phyloP scores from a whole-genome alignment of 1,140 invertebrate genomes.

The Drosophila carrolli region DNA sequence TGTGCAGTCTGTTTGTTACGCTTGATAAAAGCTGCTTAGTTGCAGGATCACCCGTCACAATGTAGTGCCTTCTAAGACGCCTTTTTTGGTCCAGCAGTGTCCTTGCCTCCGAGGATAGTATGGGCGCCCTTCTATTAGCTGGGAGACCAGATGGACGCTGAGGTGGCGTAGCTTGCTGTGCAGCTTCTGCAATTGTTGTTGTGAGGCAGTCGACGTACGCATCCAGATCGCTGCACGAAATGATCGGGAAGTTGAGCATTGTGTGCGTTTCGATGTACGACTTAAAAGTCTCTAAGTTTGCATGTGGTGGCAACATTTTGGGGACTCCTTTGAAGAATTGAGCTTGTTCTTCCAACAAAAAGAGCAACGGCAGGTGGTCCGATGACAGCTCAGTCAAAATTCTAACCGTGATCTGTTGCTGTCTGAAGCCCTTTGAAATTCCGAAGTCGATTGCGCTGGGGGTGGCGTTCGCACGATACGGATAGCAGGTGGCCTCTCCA shows the following conservation, averaged over 20 bases:
- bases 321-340: conserved; percentile 1
- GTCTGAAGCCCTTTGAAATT: conserved; percentile 4
- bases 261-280: not conserved
- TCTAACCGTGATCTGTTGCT: no score
- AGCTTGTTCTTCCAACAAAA: not conserved
- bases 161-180: conserved; percentile 1
- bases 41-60: not conserved
- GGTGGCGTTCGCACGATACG: conserved; percentile 15
- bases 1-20: not conserved
- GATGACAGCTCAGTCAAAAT: no score
- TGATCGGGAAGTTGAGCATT: not conserved
- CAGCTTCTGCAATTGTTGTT: conserved; percentile 1
- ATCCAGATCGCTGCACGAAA: conserved; percentile 2
- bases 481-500: conserved; percentile 14
- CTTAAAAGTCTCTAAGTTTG: not conserved
- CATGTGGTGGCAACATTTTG: not conserved
- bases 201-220: not conserved
- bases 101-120: not conserved
- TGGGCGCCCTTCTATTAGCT: not conserved
- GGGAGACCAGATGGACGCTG: conserved; percentile 7
- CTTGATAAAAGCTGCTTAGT: not conserved
- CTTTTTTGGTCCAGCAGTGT: conserved; percentile 6
- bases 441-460: conserved; percentile 30
- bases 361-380: no score
- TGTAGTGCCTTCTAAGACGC: not conserved